phyloP scores from a whole-genome alignment of 1,140 invertebrate genomes.

The Halictus rubicundus region DNA sequence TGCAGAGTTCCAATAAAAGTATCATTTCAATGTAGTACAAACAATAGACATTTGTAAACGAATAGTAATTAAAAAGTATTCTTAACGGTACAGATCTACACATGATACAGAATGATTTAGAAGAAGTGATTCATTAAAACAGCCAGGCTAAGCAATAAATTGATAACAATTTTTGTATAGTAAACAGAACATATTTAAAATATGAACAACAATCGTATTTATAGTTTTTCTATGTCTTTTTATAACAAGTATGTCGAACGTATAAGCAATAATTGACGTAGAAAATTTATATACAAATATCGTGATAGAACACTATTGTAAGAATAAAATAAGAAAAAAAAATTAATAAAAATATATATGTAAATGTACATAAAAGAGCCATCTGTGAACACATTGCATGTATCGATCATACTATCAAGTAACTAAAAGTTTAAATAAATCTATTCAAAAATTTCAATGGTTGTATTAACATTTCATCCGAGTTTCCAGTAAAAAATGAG shows the following conservation, averaged over 20 bases:
- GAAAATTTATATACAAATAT: neutral
- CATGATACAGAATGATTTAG: no score
- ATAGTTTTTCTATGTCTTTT: neutral
- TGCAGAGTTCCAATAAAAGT: constrained; percentile 15
- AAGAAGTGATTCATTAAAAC: constrained; percentile 31
- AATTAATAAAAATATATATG: neutral
- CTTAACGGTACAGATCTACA: constrained; percentile 5
- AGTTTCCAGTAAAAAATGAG: constrained; percentile 8
- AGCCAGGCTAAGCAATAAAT: constrained; percentile 34
- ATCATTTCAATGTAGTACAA: neutral
- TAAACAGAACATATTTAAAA: constrained; percentile 8
- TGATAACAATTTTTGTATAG: constrained; percentile 33
- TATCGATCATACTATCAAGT: neutral
- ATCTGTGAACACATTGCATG: no score
- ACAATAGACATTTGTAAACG: neutral
- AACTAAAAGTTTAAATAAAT: constrained; percentile 6
- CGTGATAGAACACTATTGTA: neutral
- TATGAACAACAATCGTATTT: neutral
- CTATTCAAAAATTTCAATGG: neutral
- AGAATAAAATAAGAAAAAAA: neutral
- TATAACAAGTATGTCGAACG: neutral
- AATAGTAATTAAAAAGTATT: neutral
- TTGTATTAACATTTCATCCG: neutral
- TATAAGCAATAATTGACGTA: neutral
- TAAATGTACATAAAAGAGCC: no score